phyloP scores from a whole-genome alignment of 2,888 invertebrate species.

The Oasisia sp. region DNA sequence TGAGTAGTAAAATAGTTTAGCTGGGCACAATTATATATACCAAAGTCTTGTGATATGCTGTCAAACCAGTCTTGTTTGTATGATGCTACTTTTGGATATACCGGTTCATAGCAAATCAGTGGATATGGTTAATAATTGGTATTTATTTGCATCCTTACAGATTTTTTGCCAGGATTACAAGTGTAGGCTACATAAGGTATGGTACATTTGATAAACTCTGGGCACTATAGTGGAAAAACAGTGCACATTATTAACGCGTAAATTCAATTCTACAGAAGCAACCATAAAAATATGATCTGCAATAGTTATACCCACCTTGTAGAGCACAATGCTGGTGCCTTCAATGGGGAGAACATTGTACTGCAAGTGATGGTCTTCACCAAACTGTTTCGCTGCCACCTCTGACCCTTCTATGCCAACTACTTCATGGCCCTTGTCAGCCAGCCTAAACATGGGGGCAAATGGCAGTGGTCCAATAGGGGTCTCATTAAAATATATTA shows the following conservation, averaged over 20 bases:
- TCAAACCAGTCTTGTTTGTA: too few species aligned
- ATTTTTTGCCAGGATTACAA: neutral
- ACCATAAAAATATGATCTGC: neutral
- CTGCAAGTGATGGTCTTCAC: neutral
- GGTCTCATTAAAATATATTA: neutral
- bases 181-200: neutral
- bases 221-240: too few species aligned
- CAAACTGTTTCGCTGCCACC: neutral
- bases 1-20: too few species aligned
- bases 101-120: too few species aligned
- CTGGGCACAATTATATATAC: too few species aligned
- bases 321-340: neutral
- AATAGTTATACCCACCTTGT: neutral
- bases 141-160: too few species aligned
- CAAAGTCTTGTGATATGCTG: too few species aligned
- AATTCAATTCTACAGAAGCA: too few species aligned
- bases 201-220: too few species aligned
- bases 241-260: too few species aligned
- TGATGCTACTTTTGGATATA: too few species aligned
- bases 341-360: neutral
- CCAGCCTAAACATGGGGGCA: neutral
- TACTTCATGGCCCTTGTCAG: constrained; percentile 3
- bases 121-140: too few species aligned
- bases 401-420: neutral
- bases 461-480: neutral